Base-by-base conservation (phyloP, 2,113 vertebrate genomes). In the Rhabdornis inornatus region DNA sequence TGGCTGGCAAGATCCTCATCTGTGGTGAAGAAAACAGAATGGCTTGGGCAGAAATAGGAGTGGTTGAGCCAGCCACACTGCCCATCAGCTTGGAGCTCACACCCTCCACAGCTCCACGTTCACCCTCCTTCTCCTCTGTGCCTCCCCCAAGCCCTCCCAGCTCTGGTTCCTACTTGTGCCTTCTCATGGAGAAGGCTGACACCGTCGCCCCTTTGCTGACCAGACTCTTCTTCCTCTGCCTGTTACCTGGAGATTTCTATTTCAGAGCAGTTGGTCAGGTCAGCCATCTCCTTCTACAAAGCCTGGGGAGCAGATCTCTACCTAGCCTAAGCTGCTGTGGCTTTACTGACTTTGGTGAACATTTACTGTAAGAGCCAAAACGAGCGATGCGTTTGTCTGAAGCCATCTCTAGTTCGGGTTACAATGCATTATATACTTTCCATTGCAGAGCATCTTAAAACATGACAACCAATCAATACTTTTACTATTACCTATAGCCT, bases 21-120 rank as follows among this genome's bases (percentile, higher is more conserved):
- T 13, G 20, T 47, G 28, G 17, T 57, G 80, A 69, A 35, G n/a
- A 78, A 81, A 71, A 65, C 44, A 70, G 85, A 90, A 18, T 2
- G 5, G 8, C 2, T 2, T 13, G 35, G 35, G 13, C 47, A 78
- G 72, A 80, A 95, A 33, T 5, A 69, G 1, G 33, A 23, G 1
- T 8, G 11, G 20, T 18, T 0, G 0, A 82, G 23, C 9, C 49
- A 77, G 15, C 5, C 30, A 31, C 8, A 1, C 33, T 30, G 25
- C 39, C 15, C 31, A 31, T n/a, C 35, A 52, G 22, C 31, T 35
- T 68, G 44, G 64, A 82, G 30, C 31, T 71, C 53, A 37, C 3
- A 8, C 3, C 3, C 15, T 53, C 9, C 75, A 80, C 37, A 30
- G 25, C 13, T 66, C 53, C 0, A 0, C 33, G 25, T 50, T 88